Evolutionary conservation across 2,113 vertebrate genomes (phyloP), one percentile per base, ranked within the genome.

Genomic region (Monarcha castaneiventris): DNA sequence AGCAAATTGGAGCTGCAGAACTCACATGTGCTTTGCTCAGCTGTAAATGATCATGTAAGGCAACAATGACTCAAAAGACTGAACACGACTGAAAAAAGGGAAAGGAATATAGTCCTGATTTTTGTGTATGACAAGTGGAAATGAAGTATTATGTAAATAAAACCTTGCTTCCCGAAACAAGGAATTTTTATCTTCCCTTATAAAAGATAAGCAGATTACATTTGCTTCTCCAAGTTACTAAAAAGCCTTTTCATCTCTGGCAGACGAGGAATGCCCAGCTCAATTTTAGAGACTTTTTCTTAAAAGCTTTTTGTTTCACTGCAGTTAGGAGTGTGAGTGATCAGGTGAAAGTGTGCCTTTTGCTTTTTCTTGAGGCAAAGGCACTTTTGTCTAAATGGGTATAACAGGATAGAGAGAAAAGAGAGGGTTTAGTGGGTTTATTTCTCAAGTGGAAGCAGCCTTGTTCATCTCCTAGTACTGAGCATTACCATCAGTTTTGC

Each of bases 71-170:
- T 84, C 79, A 54, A 91, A 89, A 72, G 32, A 22, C 56, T 72
- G 37, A 87, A 37, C 44, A 56, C n/a, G 85, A 10, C 19, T 49
- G 32, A n/a, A 68, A 69, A 89, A 81, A 87, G 4, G 6, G 3
- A 63, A 84, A 87, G 26, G 25, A 72, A 68, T 79, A 44, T 61
- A 89, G 54, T 91, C 56, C 33, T 73, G 58, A 89, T 16, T 67
- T 84, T 75, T 84, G 30, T 68, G 44, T 61, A 82, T 29, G 48
- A 87, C 26, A 90, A 78, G 25, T 35, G 5, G 56, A 93, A 95
- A 91, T 79, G 4, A 94, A 87, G 9, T 79, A 79, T 84, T 82
- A 73, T 76, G 29, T 79, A 91, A 96, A 81, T 82, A 84, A 93
- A 91, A 61, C 23, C 32, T 66, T 49, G n/a, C 13, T 84, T 95